Percentiles rank a stretch among this genome's conserved stretches.
These are phyloP conservation scores for Actenoides lindsayi DNA, from an alignment of 2,113 vertebrate genomes.

Conservation along the genomic window DNA sequence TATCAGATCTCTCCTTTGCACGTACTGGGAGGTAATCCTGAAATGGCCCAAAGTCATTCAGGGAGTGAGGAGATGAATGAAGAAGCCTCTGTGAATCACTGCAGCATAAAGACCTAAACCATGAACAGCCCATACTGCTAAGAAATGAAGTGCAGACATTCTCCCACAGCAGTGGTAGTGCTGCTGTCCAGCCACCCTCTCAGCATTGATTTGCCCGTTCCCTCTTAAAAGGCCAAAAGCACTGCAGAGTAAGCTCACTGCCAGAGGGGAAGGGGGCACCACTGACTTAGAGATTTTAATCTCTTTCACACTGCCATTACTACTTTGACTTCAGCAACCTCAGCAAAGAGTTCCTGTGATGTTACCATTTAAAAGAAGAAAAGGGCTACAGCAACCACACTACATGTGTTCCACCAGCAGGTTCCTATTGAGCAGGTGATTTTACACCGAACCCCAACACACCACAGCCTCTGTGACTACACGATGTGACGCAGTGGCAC, in stretches of 20 bases:
- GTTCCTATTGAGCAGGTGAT: background rate
- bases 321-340: background rate
- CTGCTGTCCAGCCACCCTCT: background rate
- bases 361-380: background rate
- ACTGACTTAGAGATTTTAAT: background rate
- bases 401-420: background rate
- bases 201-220: background rate
- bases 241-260: background rate
- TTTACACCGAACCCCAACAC: background rate
- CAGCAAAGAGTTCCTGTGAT: background rate
- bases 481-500: rapidly evolving
- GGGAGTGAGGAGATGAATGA: background rate
- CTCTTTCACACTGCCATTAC: background rate
- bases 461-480: rapidly evolving
- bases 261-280: background rate
- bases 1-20: background rate
- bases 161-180: background rate
- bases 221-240: background rate
- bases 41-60: background rate
- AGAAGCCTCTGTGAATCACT: background rate
- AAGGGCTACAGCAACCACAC: background rate
- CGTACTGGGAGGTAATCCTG: background rate
- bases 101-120: background rate
- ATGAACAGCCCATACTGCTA: background rate
- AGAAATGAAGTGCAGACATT: background rate